phyloP scores from a whole-genome alignment of 2,113 vertebrate genomes.

The Sardina pilchardus region DNA sequence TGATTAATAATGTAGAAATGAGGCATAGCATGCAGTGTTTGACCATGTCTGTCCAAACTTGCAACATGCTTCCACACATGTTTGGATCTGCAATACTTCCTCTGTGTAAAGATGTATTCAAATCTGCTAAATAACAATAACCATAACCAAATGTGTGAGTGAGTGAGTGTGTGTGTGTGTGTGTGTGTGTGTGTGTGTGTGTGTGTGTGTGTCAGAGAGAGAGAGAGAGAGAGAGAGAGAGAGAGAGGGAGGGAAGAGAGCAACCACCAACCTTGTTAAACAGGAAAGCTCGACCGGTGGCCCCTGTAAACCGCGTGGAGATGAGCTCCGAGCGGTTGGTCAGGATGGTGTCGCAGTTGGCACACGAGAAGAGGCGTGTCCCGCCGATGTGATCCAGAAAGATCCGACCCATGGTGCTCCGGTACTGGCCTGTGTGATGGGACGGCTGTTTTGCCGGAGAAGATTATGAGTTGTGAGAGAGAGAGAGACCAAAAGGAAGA shows the following conservation, averaged over 20 bases:
- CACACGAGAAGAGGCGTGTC: constrained; percentile 95
- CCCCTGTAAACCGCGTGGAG: constrained; percentile 95
- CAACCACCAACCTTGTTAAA: constrained; percentile 87
- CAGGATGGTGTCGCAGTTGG: constrained; percentile 96
- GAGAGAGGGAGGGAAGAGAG: neutral
- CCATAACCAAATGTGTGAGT: too few species aligned
- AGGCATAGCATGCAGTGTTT: too few species aligned
- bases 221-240: neutral
- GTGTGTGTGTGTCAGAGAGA: neutral
- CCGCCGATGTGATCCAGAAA: constrained; percentile 97
- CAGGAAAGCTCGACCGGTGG: constrained; percentile 94
- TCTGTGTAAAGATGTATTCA: too few species aligned
- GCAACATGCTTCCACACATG: too few species aligned
- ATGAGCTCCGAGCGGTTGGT: constrained; percentile 96
- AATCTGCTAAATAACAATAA: too few species aligned
- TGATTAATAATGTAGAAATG: too few species aligned
- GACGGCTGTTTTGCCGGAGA: neutral
- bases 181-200: neutral
- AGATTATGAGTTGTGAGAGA: neutral
- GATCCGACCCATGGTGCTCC: constrained; percentile 86
- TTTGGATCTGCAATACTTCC: too few species aligned
- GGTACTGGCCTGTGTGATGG: neutral
- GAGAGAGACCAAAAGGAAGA: neutral
- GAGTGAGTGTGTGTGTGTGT: neutral
- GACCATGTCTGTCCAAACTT: too few species aligned